Base-by-base conservation (phyloP, 2,888 invertebrate genomes). In the Odontocolon sp. region DNA sequence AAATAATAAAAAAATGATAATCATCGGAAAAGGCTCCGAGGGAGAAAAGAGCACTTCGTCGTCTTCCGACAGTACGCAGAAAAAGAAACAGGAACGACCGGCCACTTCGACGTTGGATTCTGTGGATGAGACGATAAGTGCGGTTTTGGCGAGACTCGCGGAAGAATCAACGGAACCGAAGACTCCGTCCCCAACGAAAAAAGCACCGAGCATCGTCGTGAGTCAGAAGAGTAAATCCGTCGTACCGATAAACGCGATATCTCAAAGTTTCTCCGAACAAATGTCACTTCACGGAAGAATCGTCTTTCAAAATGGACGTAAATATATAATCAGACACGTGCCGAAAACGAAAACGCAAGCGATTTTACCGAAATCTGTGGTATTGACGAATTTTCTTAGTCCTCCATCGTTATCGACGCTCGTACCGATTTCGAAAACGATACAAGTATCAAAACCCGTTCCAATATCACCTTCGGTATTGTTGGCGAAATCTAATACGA, bases 1-100 rank as follows among this genome's bases (percentile, higher is more conserved):
- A 4, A 81, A 77, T 11, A 82, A 81, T 8, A 86, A 86, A 26
- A 85, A 86, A 66, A 81, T 88, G 5, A 72, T 87, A 18, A 81
- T 87, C 36, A 76, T 87, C 2, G 83, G 80, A 4, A 82, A 85
- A 14, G 78, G 84, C 50, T 36, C 82, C 0, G 75, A 83, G n/a
- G n/a, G 14, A 9, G n/a, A 1, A 38, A 56, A 56, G n/a, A 33
- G 31, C 31, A 5, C 31, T 11, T 5, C 36, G 4, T 21, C 8
- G 21, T 1, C 56, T 1, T n/a, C 31, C 4, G 21, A 63, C 21
- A 45, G 21, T 21, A n/a, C n/a, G n/a, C 16, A 18, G 2, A 6
- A 2, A 2, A n/a, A 6, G 9, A 18, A 16, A n/a, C 5, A 8
- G 0, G 18, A 18, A 33, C 23, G 33, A 0, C 1, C 33, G 18